phyloP scores from a whole-genome alignment of 2,113 vertebrate genomes.

The Trichomycterus rosablanca region DNA sequence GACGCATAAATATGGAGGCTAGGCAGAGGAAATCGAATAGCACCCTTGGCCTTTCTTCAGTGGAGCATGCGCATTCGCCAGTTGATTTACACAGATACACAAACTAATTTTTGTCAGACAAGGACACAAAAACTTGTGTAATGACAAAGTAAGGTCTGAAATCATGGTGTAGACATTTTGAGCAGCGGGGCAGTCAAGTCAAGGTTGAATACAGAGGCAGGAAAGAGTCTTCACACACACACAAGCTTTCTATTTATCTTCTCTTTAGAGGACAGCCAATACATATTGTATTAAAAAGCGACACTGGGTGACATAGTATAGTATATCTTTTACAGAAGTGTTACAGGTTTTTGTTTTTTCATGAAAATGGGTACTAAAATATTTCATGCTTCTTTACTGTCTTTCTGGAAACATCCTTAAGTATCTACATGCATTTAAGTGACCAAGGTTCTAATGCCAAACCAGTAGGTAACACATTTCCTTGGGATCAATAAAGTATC shows the following conservation, averaged over 20 bases:
- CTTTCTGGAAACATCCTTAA: too few species aligned
- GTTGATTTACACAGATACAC: constrained; percentile 86
- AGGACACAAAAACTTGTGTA: constrained; percentile 73
- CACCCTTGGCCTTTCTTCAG: constrained; percentile 94
- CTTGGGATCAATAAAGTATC: too few species aligned
- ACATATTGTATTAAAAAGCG: constrained; percentile 22
- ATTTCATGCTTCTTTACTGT: too few species aligned
- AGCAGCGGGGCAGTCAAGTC: constrained; percentile 60
- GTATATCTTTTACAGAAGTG: neutral
- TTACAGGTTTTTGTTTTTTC: constrained; percentile 4
- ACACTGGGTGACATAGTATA: constrained; percentile 7
- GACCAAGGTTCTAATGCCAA: too few species aligned
- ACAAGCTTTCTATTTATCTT: constrained; percentile 31
- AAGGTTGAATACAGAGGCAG: constrained; percentile 62
- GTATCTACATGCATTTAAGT: too few species aligned
- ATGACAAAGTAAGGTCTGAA: constrained; percentile 70
- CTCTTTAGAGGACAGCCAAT: constrained; percentile 30
- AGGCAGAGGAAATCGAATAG: constrained; percentile 73
- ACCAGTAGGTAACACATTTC: too few species aligned
- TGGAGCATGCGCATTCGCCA: constrained; percentile 81
- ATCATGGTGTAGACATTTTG: constrained; percentile 65
- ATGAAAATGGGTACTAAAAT: neutral
- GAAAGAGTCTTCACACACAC: constrained; percentile 52
- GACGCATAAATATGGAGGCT: constrained; percentile 97
- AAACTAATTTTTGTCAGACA: constrained; percentile 72